Base-by-base conservation (phyloP, 2,888 invertebrate species). In the Synergus umbraculus region DNA sequence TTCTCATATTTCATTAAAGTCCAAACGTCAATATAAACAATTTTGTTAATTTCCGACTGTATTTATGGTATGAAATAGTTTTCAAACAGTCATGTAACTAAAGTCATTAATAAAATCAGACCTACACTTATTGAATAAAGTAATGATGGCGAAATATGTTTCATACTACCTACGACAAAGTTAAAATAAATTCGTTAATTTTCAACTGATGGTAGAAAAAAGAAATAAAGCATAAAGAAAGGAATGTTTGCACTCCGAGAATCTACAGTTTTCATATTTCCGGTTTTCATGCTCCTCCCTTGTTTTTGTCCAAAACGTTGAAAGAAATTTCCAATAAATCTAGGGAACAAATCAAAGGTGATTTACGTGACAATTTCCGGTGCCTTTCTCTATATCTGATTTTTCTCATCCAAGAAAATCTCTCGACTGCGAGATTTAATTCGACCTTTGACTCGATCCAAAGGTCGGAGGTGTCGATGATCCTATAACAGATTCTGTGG, bases 311-410 rank as follows among this genome's bases (percentile, higher is more conserved):
- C 29, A 9, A 9, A 4, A 9, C 15, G 29, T 12, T 73, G 49
- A 73, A 73, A 73, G 54, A 22, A 54, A n/a, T 54, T 4, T 13
- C n/a, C 54, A 29, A 49, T 73, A 73, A 73, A 73, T 73, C 73
- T 18, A 15, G 37, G n/a, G 54, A 73, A 73, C 49, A 73, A 69
- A 73, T 54, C 54, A 54, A 73, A 41, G 37, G n/a, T 54, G 54
- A 73, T 73, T 73, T 54, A 73, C 73, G 73, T 73, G 73, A 54
- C 54, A 73, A 73, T 54, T 73, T 54, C 54, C 73, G 49, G 49
- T 54, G 37, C 9, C 37, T 73, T 54, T 37, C 69, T 73, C 49
- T 54, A 73, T 73, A 73, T 54, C 49, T n/a, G n/a, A 9, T 54
- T 73, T 73, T 73, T 73, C 37, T 73, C 54, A 73, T 49, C 10